Conservation (phyloP, 2,113 vertebrate species). For the Zosterops borbonicus region DNA sequence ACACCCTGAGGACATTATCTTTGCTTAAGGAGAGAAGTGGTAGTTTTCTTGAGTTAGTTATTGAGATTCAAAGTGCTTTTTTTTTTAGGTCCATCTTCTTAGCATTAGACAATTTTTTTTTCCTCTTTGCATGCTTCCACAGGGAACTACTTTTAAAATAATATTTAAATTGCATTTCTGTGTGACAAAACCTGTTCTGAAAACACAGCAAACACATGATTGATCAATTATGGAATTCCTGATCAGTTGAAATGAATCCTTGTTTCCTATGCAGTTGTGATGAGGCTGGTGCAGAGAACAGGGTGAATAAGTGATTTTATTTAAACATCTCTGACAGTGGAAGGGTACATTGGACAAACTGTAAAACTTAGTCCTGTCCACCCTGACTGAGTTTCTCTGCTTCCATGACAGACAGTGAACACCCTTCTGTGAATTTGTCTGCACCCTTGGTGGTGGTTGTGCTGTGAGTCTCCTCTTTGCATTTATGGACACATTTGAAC, state of each 20-base stretch:
- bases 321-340: not conserved
- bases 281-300: not conserved
- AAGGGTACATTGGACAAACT: not conserved
- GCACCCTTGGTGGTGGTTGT: accelerated
- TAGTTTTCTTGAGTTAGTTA: not conserved
- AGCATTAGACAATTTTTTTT: not conserved
- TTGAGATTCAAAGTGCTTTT: not conserved
- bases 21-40: not conserved
- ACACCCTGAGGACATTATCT: not conserved
- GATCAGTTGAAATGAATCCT: not conserved
- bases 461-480: not conserved
- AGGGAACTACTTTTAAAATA: not conserved
- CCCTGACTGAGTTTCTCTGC: not conserved
- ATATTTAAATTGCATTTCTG: not conserved
- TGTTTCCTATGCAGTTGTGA: accelerated
- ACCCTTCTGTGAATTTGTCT: not conserved
- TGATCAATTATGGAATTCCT: not conserved
- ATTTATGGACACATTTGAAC: not conserved
- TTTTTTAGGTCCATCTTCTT: not conserved
- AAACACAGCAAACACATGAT: not conserved
- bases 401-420: not conserved
- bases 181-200: not conserved
- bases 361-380: accelerated
- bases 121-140: not conserved
- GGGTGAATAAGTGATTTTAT: not conserved